Evolutionary conservation across 2,888 invertebrate species (phyloP).

Genomic region (Rambutsinella grinnellia): DNA sequence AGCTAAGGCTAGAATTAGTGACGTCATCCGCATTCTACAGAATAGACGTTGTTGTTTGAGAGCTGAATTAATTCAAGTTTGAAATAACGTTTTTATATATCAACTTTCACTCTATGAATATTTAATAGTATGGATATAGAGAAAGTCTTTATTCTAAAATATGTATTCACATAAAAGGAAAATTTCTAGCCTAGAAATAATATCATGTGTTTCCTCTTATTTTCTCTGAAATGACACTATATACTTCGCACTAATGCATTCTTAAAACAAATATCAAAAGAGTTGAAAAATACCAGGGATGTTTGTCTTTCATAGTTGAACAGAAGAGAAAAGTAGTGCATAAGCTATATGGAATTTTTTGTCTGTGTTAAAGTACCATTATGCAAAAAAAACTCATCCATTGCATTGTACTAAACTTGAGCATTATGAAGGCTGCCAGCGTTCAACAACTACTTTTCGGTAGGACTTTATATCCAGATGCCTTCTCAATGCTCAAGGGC

Average conservation of each 20-base stretch:
- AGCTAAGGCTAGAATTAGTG: slow-evolving; percentile 18
- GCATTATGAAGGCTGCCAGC: not conserved
- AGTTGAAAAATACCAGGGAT: slow-evolving; percentile 25
- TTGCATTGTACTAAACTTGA: not conserved
- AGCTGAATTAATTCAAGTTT: slow-evolving; percentile 39
- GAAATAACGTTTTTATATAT: slow-evolving; percentile 35
- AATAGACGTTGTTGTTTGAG: not conserved
- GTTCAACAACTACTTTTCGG: not conserved
- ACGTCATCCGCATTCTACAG: slow-evolving; percentile 16
- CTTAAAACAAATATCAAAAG: slow-evolving; percentile 38
- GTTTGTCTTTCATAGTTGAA: not conserved
- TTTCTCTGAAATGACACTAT: slow-evolving; percentile 38
- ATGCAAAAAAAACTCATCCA: not conserved
- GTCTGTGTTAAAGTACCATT: not conserved
- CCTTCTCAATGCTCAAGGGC: not conserved
- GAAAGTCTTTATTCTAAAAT: not conserved
- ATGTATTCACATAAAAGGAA: not conserved
- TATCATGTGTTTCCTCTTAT: slow-evolving; percentile 13
- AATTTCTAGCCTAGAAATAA: not conserved
- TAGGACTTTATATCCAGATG: not conserved
- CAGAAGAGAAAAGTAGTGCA: not conserved
- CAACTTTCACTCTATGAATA: slow-evolving; percentile 39
- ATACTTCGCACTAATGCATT: slow-evolving; percentile 29
- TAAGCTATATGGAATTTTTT: not conserved
- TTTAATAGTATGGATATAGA: slow-evolving; percentile 19